Conservation (phyloP, 2,888 invertebrate genomes). For the Meghimatium bilineatum region DNA sequence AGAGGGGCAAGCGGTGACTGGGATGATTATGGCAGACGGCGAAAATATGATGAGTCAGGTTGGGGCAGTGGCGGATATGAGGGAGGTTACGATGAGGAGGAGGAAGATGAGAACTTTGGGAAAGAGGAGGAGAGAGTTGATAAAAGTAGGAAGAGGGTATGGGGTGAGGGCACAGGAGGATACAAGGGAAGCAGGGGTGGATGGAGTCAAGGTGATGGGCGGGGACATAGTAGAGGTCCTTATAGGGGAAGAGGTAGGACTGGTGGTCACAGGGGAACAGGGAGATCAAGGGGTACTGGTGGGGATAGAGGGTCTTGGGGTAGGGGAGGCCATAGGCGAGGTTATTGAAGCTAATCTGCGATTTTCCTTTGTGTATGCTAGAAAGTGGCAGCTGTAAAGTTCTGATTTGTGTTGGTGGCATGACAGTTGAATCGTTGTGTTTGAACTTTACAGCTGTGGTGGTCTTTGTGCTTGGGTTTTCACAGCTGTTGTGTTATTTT, state of each 20-base stretch:
- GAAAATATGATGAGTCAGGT: background rate
- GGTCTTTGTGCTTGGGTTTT: background rate
- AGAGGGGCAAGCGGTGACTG: slow-evolving; percentile 13
- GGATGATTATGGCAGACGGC: slow-evolving; percentile 7
- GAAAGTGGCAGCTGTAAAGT: background rate
- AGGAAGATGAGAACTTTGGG: slow-evolving; percentile 31
- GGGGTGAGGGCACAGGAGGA: slow-evolving; percentile 50
- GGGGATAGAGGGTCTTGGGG: slow-evolving; percentile 36
- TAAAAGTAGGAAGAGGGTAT: slow-evolving; percentile 44
- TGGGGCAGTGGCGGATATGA: slow-evolving; percentile 25
- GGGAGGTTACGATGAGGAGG: slow-evolving; percentile 23
- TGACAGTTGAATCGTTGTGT: background rate
- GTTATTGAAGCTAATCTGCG: background rate
- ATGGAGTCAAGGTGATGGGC: slow-evolving; percentile 45
- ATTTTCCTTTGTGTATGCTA: background rate
- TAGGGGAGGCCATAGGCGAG: slow-evolving; percentile 1
- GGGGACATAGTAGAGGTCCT: slow-evolving; percentile 48
- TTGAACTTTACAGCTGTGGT: background rate
- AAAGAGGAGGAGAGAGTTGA: slow-evolving; percentile 23
- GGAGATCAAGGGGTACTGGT: slow-evolving; percentile 27
- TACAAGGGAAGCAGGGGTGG: slow-evolving; percentile 48
- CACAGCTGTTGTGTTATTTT: background rate
- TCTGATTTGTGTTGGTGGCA: background rate
- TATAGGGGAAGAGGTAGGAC: slow-evolving; percentile 45
- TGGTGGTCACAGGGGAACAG: slow-evolving; percentile 32